Conservation (phyloP, 2,797 vertebrate species). For the Manis pentadactyla region DNA sequence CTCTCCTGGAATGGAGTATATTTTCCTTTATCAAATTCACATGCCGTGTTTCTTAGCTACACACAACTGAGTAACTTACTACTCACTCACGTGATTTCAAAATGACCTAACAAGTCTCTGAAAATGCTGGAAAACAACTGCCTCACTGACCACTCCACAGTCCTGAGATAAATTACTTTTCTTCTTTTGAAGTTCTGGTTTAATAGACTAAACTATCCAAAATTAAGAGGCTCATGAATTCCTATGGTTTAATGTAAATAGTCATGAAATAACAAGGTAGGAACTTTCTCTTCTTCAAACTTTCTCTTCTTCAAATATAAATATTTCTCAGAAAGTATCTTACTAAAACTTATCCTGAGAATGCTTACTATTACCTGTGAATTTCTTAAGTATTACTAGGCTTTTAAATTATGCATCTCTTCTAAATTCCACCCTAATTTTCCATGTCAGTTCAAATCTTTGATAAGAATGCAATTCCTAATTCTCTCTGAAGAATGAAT, state of each 20-base stretch:
- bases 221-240: conserved; percentile 11
- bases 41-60: not conserved
- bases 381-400: conserved; percentile 11
- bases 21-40: conserved; percentile 40
- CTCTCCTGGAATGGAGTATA: not conserved
- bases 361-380: not conserved
- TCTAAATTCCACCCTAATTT: conserved; percentile 5
- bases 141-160: not conserved
- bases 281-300: not conserved
- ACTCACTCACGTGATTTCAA: conserved; percentile 23
- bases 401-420: not conserved
- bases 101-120: conserved; percentile 10
- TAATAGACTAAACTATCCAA: not conserved
- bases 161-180: not conserved
- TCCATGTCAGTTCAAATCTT: not conserved
- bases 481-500: not conserved
- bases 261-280: not conserved
- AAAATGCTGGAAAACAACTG: conserved; percentile 19
- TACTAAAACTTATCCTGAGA: conserved; percentile 1
- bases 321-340: not conserved
- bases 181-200: conserved; percentile 24
- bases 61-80: not conserved
- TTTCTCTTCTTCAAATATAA: conserved; percentile 22
- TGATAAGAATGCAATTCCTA: not conserved
- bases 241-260: not conserved